Evolutionary conservation across 2,888 invertebrate genomes (phyloP).

Genomic region (Spisula subtruncata): DNA sequence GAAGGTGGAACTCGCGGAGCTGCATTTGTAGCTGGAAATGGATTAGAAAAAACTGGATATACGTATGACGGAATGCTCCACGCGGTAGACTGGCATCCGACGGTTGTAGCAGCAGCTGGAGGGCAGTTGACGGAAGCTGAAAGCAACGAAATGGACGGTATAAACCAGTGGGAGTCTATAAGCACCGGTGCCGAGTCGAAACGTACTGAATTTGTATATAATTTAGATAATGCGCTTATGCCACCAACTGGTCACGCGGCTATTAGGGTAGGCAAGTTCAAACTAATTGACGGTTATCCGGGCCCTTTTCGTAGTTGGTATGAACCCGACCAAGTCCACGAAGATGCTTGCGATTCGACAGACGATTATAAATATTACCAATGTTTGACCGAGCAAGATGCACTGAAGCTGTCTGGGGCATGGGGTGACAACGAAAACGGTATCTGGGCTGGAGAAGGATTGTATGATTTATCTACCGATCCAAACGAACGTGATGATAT

Average conservation of each 20-base stretch:
- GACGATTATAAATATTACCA: conserved; percentile 15
- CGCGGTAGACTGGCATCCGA: conserved; percentile 88
- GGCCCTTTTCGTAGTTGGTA: conserved; percentile 84
- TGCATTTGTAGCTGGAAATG: conserved; percentile 86
- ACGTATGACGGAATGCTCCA: conserved; percentile 87
- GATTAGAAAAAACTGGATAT: conserved; percentile 77
- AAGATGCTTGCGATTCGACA: background rate
- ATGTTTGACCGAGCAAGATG: background rate
- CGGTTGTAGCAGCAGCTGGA: conserved; percentile 87
- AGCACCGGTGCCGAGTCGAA: conserved; percentile 52
- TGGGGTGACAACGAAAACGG: background rate
- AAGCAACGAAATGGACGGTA: conserved; percentile 70
- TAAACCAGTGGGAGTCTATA: conserved; percentile 73
- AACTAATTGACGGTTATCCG: conserved; percentile 87
- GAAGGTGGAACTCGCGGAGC: conserved; percentile 91
- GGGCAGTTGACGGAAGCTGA: conserved; percentile 44
- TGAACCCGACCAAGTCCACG: conserved; percentile 62
- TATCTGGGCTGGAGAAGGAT: conserved; percentile 21
- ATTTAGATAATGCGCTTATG: conserved; percentile 68
- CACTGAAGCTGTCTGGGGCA: background rate
- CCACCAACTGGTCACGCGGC: conserved; percentile 52
- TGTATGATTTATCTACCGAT: conserved; percentile 59
- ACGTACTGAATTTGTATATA: conserved; percentile 75
- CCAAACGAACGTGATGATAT: conserved; percentile 69
- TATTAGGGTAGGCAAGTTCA: conserved; percentile 85